These are phyloP conservation scores for Furcifer pardalis DNA, from an alignment of 2,797 vertebrate species.

Conservation along the genomic window DNA sequence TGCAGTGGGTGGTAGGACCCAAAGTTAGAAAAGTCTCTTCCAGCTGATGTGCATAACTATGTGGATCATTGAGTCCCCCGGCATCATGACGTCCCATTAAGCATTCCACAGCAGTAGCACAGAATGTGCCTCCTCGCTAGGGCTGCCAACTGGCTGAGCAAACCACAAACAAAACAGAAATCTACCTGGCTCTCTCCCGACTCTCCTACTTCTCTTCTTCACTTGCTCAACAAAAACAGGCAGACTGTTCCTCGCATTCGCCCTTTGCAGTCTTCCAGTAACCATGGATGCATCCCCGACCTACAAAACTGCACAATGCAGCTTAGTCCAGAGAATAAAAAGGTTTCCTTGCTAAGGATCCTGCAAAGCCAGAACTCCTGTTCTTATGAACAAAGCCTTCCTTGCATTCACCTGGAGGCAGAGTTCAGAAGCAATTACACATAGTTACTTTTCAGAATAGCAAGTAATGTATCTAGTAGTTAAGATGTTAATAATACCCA, in stretches of 20 bases:
- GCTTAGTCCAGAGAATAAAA: too few species aligned
- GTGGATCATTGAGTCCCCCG: background rate
- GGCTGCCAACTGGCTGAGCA: background rate
- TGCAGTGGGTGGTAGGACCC: background rate
- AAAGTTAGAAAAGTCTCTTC: background rate
- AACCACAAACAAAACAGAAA: background rate
- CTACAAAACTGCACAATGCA: too few species aligned
- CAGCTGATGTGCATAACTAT: background rate
- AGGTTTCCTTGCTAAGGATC: background rate
- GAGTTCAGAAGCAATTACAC: background rate
- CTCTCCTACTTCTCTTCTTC: background rate
- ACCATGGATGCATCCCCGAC: background rate
- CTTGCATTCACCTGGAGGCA: too few species aligned
- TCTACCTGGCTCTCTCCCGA: background rate
- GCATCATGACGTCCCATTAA: background rate
- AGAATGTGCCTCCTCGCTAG: background rate
- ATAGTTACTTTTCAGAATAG: too few species aligned
- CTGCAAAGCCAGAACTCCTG: background rate
- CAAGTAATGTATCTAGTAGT: too few species aligned
- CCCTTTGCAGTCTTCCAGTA: too few species aligned
- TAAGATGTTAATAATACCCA: too few species aligned
- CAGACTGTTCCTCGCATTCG: background rate
- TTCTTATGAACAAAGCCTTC: background rate
- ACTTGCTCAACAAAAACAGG: background rate
- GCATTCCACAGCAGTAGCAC: background rate